These are phyloP conservation scores for Galagoides demidoff DNA, from an alignment of 2,797 vertebrate genomes.

Conservation along the genomic window DNA sequence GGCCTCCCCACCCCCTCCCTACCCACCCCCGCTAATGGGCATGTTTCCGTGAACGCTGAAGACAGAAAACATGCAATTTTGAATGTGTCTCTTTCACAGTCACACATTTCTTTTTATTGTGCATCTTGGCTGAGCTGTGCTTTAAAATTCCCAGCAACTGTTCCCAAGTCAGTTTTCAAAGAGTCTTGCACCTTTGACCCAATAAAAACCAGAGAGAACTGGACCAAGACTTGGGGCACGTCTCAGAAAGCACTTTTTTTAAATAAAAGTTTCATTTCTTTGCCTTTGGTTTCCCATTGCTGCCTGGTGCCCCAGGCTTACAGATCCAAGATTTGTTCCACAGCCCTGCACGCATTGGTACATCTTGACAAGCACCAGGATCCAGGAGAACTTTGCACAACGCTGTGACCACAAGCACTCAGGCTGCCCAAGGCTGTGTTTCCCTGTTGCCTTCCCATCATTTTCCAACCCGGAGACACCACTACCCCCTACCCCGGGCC, in stretches of 20 bases:
- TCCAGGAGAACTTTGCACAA: neutral
- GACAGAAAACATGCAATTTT: neutral
- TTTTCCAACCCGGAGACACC: neutral
- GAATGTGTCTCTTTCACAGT: neutral
- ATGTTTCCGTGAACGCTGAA: neutral
- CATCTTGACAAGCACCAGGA: neutral
- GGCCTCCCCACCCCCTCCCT: neutral
- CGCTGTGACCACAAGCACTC: neutral
- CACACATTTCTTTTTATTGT: neutral
- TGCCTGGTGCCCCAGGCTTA: neutral
- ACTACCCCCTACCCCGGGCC: neutral
- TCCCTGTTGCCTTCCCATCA: neutral
- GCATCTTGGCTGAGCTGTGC: neutral
- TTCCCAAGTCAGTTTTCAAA: neutral
- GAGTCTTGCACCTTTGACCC: neutral
- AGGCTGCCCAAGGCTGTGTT: fast-evolving
- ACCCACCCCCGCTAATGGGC: neutral
- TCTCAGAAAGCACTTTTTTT: neutral
- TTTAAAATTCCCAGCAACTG: neutral
- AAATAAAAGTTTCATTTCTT: neutral
- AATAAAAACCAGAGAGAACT: neutral
- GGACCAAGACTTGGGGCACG: fast-evolving
- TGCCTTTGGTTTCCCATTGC: neutral
- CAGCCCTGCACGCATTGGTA: neutral
- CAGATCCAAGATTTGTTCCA: neutral